A percentile compares a stretch with the other conserved stretches of the same genome.
Evolutionary conservation across 2,113 vertebrate genomes (phyloP).

Genomic region (Notiomystis cincta): DNA sequence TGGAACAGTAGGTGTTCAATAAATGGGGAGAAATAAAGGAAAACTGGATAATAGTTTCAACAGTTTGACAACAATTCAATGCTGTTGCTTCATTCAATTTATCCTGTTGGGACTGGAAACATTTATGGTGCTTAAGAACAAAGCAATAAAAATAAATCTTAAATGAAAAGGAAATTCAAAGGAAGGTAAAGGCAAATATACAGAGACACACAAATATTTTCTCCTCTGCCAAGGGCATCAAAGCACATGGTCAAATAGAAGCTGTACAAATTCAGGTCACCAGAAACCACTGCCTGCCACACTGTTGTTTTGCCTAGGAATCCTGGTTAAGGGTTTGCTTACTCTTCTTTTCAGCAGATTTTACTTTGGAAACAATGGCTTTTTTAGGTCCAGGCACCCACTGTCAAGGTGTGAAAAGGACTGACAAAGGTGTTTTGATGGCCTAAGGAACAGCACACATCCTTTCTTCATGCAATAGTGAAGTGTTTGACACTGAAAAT

Average conservation of each 20-base stretch:
- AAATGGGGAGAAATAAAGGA: not conserved
- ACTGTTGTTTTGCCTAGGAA: not conserved
- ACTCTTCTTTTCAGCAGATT: not conserved
- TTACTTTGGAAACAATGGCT: not conserved
- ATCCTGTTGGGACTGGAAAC: not conserved
- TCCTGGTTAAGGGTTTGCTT: not conserved
- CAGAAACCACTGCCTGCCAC: not conserved
- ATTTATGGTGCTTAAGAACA: not conserved
- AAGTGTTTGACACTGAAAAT: not conserved
- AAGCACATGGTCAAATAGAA: not conserved
- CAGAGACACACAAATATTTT: not conserved
- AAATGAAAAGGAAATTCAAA: not conserved
- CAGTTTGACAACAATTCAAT: not conserved
- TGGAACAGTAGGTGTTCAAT: constrained; percentile 1
- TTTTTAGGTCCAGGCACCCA: not conserved
- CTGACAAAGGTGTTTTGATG: not conserved
- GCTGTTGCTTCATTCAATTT: not conserved
- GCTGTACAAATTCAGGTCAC: not conserved
- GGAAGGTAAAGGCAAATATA: not conserved
- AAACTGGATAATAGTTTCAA: not conserved
- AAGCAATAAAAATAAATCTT: not conserved
- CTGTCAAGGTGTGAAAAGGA: not conserved
- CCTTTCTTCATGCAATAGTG: not conserved
- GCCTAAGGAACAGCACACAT: not conserved
- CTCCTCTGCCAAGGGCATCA: not conserved